Conservation (phyloP, 2,113 vertebrate species). For the Calidris pygmaea region DNA sequence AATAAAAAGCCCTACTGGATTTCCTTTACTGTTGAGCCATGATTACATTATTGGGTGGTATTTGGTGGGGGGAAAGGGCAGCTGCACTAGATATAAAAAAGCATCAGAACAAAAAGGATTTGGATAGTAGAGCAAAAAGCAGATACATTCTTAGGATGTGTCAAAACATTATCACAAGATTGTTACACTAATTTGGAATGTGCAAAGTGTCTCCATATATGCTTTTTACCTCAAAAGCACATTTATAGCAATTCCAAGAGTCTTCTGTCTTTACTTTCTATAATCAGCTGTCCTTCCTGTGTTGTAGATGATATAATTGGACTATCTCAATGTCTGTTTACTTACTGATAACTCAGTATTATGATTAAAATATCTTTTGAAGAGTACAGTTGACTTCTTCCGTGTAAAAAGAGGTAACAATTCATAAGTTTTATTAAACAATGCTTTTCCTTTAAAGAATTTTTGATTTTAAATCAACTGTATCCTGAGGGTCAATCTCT, state of each 20-base stretch:
- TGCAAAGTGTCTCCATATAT: background rate
- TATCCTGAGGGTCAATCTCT: background rate
- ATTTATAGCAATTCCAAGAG: background rate
- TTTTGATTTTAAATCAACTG: background rate
- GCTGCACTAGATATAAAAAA: background rate
- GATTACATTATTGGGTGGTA: background rate
- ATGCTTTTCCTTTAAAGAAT: background rate
- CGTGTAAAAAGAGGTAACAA: background rate
- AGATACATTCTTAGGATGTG: background rate
- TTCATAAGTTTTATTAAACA: background rate
- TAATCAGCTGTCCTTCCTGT: background rate
- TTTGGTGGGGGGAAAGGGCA: background rate
- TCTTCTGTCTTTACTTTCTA: background rate
- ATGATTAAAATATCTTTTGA: slow-evolving; percentile 6
- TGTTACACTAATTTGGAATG: background rate
- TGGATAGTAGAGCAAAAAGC: background rate
- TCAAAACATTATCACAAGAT: background rate
- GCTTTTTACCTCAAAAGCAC: background rate
- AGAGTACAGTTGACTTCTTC: background rate
- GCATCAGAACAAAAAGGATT: background rate
- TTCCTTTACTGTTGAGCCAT: background rate
- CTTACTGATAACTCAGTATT: slow-evolving; percentile 3
- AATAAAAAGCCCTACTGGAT: background rate
- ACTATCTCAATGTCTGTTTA: background rate
- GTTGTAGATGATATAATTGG: background rate